phyloP scores from a whole-genome alignment of 2,113 vertebrate species.

The Porphyrio hochstetteri region DNA sequence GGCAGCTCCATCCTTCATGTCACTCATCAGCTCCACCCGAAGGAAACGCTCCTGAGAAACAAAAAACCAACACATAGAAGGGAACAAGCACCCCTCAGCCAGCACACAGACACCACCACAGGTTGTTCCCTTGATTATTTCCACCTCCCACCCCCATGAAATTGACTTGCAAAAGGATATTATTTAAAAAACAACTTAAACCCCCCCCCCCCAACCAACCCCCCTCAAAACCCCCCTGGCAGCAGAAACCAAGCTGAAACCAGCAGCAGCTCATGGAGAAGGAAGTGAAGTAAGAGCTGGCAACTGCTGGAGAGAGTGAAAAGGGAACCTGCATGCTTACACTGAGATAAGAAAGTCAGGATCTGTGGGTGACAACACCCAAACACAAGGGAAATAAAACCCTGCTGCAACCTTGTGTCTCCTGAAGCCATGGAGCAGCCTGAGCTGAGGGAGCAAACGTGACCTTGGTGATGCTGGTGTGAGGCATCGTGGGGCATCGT shows the following conservation, averaged over 20 bases:
- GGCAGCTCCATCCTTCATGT: neutral
- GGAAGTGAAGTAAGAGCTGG: neutral
- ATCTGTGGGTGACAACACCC: neutral
- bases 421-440: accelerated
- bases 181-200: neutral
- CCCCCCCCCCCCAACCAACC: too few relatives aligned
- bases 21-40: slow-evolving; percentile 75
- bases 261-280: accelerated
- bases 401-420: accelerated
- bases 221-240: accelerated
- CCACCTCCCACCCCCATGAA: neutral
- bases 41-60: slow-evolving; percentile 83
- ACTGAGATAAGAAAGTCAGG: neutral
- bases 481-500: neutral
- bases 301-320: neutral
- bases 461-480: neutral
- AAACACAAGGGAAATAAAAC: neutral
- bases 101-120: neutral
- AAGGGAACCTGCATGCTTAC: neutral
- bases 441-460: accelerated
- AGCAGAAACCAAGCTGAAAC: neutral
- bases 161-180: accelerated
- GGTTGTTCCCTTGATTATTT: accelerated
- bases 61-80: too few relatives aligned
- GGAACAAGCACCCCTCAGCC: neutral